Evolutionary conservation across 1,140 invertebrate species (phyloP), one percentile per base, ranked within the genome.

Genomic region (Maniola jurtina): DNA sequence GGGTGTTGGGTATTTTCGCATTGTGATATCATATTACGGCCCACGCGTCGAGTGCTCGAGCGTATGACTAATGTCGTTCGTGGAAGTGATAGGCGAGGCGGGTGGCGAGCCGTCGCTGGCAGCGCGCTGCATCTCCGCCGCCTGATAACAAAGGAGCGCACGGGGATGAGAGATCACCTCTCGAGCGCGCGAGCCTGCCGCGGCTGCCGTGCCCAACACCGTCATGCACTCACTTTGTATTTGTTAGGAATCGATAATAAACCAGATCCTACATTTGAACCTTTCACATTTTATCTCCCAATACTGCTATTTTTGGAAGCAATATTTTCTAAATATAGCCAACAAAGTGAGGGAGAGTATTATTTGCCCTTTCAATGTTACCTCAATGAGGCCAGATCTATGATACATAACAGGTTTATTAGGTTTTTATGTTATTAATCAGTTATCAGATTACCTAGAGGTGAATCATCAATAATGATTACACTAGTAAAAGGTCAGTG

Each of bases 11-110:
- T 91, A 91, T 91, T 91, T 91, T 91, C 90, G 90, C 90, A 89
- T 90, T 91, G 90, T 91, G 90, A 91, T 91, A 91, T 91, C 89
- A 91, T 91, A 86, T 91, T 90, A 90, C 89, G 88, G 83, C 88
- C 88, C 88, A 91, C 89, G 89, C 89, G 84, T 84, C 69, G 80
- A 84, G 78, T 88, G 82, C 77, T 84, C 78, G 79, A 72, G 74
- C 71, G 82, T 86, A 91, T 91, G 89, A 91, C 85, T 91, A 91
- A 91, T 90, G 83, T 86, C 76, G 78, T 88, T 90, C 88, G 74
- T 85, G 80, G 86, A 90, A 90, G 69, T 90, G 86, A 90, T 90
- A 88, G 83, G 79, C 81, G 72, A 85, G 79, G 79, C 85, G 84
- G 74, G 78, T 79, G 75, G 76, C 76, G 25, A 71, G 79, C 36